phyloP scores from a whole-genome alignment of 2,888 invertebrate genomes.

The Macrosiphum euphorbiae region DNA sequence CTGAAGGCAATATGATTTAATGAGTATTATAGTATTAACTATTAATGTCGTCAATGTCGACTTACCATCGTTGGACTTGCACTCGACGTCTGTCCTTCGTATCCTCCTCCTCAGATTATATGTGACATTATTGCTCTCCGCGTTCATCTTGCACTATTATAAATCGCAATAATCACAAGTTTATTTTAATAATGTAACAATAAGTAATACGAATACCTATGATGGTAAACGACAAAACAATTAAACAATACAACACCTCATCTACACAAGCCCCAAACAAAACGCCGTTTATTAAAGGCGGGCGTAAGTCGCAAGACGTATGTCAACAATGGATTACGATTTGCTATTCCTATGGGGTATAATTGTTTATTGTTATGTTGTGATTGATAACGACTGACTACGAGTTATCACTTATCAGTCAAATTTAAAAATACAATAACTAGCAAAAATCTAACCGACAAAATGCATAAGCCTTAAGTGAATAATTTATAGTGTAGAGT shows the following conservation, averaged over 20 bases:
- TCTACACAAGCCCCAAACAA: neutral
- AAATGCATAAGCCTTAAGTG: too few species aligned
- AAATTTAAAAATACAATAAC: too few species aligned
- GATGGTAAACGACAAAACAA: too few species aligned
- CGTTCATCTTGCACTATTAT: neutral
- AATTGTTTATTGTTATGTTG: too few species aligned
- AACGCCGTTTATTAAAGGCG: neutral
- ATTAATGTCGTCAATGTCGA: neutral
- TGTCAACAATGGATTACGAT: neutral
- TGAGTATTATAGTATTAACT: neutral
- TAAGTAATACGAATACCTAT: neutral
- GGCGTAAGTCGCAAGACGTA: neutral
- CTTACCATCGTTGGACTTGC: constrained; percentile 53
- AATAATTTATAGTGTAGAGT: too few species aligned
- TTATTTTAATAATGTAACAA: neutral
- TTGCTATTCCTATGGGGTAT: neutral
- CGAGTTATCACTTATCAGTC: too few species aligned
- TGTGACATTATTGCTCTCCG: neutral
- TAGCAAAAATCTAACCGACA: too few species aligned
- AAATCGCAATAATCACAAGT: neutral
- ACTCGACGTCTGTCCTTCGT: constrained; percentile 23
- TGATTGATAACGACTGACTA: too few species aligned
- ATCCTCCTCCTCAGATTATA: neutral
- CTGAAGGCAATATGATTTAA: neutral
- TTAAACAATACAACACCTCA: too few species aligned